Evolutionary conservation across 2,888 invertebrate genomes (phyloP), one percentile per base, ranked within the genome.

Genomic region (Cheilosia vernalis): DNA sequence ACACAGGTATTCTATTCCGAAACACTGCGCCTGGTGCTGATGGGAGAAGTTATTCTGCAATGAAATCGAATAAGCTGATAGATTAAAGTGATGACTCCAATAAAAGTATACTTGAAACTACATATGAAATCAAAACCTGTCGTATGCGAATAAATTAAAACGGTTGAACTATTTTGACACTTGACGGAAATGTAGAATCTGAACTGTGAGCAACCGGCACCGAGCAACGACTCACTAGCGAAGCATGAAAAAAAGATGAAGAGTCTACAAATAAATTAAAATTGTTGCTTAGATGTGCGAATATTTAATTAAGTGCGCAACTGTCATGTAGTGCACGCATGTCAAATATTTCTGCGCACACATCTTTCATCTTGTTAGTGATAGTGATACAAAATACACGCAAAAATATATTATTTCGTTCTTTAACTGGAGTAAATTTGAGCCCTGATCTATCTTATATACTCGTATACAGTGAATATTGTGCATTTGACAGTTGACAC

Each of bases 91-190:
- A 24, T 24, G 24, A 24, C 3, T 24, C 3, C 24, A 30, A 9
- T 30, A 30, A 30, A 9, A 30, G 7, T 2, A 13, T n/a, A n/a
- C n/a, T n/a, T n/a, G n/a, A n/a, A n/a, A n/a, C n/a, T n/a, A n/a
- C n/a, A n/a, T n/a, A n/a, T n/a, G n/a, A n/a, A n/a, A n/a, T 13
- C 13, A 72, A 33, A 10, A 58, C 56, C 78, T 78, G 37, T 1
- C 2, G 2, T 10, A 1, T 27, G 33, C 4, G 9, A 21, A 24
- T 21, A 13, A 55, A 10, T 21, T 49, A 17, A 17, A n/a, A 55
- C 13, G 15, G 30, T 10, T 55, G 6, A 6, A 7, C 2, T 13
- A 21, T 21, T 30, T 13, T 27, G 15, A 30, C n/a, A 27, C 61
- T 72, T 49, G 30, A 19, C 2, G 30, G 33, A 19, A 15, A 13